Percentiles rank a stretch among this genome's conserved stretches.
Conservation (phyloP, 2,888 invertebrate species). For the Ischnus inquisitorius region DNA sequence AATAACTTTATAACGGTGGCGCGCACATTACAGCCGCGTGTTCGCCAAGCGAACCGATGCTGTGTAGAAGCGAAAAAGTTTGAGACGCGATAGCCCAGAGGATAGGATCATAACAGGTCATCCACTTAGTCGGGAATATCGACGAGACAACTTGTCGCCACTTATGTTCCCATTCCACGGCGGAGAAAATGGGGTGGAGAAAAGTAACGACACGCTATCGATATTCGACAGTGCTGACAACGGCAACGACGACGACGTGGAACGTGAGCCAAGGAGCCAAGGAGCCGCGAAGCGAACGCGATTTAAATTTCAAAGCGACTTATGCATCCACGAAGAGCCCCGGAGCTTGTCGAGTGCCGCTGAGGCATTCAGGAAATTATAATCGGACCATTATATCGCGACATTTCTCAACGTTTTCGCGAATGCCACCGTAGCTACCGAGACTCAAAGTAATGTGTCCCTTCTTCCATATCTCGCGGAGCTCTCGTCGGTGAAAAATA, state of each 20-base stretch:
- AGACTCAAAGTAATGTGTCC: constrained; percentile 12
- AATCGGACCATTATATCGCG: constrained; percentile 52
- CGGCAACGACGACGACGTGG: constrained; percentile 26
- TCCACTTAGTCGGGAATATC: constrained; percentile 58
- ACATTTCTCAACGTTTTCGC: constrained; percentile 52
- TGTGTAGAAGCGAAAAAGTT: neutral
- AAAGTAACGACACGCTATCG: constrained; percentile 40
- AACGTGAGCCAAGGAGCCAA: constrained; percentile 38
- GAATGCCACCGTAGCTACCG: constrained; percentile 3
- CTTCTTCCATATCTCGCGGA: neutral
- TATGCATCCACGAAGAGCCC: constrained; percentile 20
- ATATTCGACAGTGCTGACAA: constrained; percentile 49
- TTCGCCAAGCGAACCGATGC: neutral
- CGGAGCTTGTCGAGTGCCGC: constrained; percentile 18
- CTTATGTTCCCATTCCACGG: constrained; percentile 37
- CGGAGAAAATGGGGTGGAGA: constrained; percentile 4
- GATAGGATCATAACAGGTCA: constrained; percentile 42
- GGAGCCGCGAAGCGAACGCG: constrained; percentile 45
- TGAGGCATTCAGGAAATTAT: constrained; percentile 63
- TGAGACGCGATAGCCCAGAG: constrained; percentile 3
- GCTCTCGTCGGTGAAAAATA: neutral
- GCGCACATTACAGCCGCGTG: neutral
- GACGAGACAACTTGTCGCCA: constrained; percentile 58
- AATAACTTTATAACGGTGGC: constrained; percentile 43
- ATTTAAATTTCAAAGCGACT: constrained; percentile 69